phyloP scores from a whole-genome alignment of 2,797 vertebrate genomes.

The Bufotes viridis region DNA sequence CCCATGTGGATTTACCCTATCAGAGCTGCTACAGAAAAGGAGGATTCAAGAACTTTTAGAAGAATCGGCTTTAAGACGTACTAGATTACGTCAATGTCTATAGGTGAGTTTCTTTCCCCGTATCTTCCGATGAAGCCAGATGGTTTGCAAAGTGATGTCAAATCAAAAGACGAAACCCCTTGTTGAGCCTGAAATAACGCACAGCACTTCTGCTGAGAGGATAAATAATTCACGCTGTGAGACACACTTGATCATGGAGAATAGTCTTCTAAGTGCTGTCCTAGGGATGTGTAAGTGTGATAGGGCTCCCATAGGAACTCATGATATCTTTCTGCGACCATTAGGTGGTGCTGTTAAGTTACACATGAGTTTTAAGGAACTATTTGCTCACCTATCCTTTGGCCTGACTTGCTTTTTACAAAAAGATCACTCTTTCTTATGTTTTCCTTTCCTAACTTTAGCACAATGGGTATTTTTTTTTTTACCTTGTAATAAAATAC shows the following conservation, averaged over 20 bases:
- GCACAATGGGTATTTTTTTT: neutral
- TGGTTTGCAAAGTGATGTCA: neutral
- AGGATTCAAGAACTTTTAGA: neutral
- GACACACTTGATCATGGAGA: slow-evolving; percentile 18
- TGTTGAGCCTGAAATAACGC: slow-evolving; percentile 24
- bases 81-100: neutral
- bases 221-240: slow-evolving; percentile 39
- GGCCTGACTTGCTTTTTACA: neutral
- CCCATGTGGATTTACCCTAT: too few species aligned
- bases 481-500: neutral
- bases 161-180: slow-evolving; percentile 1
- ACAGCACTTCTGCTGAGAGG: slow-evolving; percentile 18
- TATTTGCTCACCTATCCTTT: neutral
- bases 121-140: neutral
- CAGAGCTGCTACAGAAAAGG: too few species aligned
- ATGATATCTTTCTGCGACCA: slow-evolving; percentile 26
- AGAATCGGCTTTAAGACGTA: neutral
- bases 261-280: slow-evolving; percentile 31
- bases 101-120: neutral
- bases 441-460: neutral
- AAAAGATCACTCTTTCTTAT: neutral
- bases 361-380: neutral
- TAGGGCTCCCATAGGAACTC: slow-evolving; percentile 23
- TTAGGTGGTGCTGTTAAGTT: slow-evolving; percentile 44
- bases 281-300: slow-evolving; percentile 42